A percentile compares a stretch with the other conserved stretches of the same genome.
phyloP scores from a whole-genome alignment of 2,888 invertebrate species.

The Nemotelus pantherinus region DNA sequence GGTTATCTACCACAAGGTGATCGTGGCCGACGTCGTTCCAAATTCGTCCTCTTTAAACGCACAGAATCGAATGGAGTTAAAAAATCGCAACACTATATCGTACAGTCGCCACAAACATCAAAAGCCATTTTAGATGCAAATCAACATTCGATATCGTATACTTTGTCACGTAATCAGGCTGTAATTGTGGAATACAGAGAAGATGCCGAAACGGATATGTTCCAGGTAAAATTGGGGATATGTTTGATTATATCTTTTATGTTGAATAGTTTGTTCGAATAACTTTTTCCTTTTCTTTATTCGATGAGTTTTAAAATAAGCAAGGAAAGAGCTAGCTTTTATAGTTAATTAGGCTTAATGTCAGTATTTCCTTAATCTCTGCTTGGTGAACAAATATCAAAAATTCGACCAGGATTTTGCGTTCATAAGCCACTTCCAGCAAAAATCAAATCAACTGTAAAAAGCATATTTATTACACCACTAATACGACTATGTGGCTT shows the following conservation, averaged over 20 bases:
- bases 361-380: too few relatives aligned
- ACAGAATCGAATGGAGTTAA: constrained; percentile 91
- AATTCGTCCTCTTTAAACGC: constrained; percentile 89
- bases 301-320: too few relatives aligned
- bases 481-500: too few relatives aligned
- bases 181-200: constrained; percentile 98
- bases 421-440: too few relatives aligned
- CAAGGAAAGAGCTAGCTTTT: too few relatives aligned
- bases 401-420: too few relatives aligned
- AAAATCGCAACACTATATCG: constrained; percentile 93
- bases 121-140: constrained; percentile 93
- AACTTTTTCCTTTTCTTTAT: too few relatives aligned
- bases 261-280: not conserved
- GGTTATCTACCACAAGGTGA: constrained; percentile 93
- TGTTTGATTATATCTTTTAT: not conserved
- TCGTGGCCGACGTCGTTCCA: constrained; percentile 91
- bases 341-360: too few relatives aligned
- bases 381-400: too few relatives aligned
- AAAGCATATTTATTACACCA: too few relatives aligned
- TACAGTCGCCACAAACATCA: constrained; percentile 93
- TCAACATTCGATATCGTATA: constrained; percentile 97
- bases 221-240: constrained; percentile 78
- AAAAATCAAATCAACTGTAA: too few relatives aligned
- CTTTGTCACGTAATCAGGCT: constrained; percentile 93
- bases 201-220: constrained; percentile 98